Base-by-base conservation (phyloP, 2,888 invertebrate species). In the Dexiosoma caninum region DNA sequence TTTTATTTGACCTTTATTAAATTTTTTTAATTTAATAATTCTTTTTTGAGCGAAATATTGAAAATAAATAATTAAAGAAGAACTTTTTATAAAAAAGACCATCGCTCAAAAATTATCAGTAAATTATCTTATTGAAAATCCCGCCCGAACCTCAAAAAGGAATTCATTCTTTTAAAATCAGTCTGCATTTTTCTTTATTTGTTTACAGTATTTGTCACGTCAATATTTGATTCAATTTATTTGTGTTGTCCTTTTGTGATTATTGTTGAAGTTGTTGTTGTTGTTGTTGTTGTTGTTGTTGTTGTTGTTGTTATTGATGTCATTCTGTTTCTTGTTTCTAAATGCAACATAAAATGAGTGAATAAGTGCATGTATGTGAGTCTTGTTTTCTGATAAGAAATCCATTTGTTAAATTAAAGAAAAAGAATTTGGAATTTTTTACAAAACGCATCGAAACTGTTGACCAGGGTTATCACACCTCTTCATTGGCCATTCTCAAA, bases 351-450 rank as follows among this genome's bases (percentile, higher is more conserved):
- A 32, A 44, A 55, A 37, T 67, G 67, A 51, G 9, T 67, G 30
- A 42, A 59, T 51, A 49, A 75, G 59, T 75, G 59, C 64, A 66
- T 66, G 57, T 67, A 21, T 59, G 49, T 67, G 30, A 57, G 53
- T 53, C 72, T 59, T 67, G 77, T 69, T 74, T 55, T 37, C 72
- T 69, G 81, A 81, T 81, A 81, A 81, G 81, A 77, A 81, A 77
- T 81, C 81, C 81, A 81, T 81, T 81, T 81, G 81, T 81, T 81
- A 81, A 77, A 72, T 77, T 69, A 81, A 77, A 49, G n/a, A n/a
- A 66, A 55, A 76, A 55, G 42, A 60, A 66, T 40, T 74, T 49
- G 30, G 53, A 16, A 19, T 30, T 21, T 57, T 51, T 59, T n/a
- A 21, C n/a, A 9, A n/a, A 19, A 59, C 32, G 46, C 60, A 35